Evolutionary conservation across 2,113 vertebrate species (phyloP).

Genomic region (Phoenicopterus ruber): DNA sequence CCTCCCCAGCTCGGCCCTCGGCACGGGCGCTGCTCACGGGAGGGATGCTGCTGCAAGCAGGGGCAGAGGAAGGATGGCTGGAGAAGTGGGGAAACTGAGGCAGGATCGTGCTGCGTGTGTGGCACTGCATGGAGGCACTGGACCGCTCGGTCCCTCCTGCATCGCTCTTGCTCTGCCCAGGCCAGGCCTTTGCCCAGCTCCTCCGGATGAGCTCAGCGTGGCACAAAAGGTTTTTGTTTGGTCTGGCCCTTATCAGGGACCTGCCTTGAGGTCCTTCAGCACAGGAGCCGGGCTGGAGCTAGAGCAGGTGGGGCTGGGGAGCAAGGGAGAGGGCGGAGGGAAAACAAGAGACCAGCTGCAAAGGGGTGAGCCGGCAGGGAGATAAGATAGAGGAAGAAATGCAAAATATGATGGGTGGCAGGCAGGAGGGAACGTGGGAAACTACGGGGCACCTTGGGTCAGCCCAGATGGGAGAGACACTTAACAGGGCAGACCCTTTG

Average conservation of each 20-base stretch:
- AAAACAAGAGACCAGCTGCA: constrained; percentile 64
- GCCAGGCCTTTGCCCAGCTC: background rate
- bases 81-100: background rate
- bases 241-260: constrained; percentile 61
- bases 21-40: rapidly evolving
- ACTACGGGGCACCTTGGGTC: background rate
- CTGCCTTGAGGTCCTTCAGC: constrained; percentile 25
- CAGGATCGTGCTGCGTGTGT: rapidly evolving
- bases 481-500: background rate
- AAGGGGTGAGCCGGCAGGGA: background rate
- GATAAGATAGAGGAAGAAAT: constrained; percentile 67
- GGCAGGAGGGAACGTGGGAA: constrained; percentile 16
- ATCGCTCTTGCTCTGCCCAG: background rate
- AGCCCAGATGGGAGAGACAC: background rate
- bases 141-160: background rate
- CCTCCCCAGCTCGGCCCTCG: background rate
- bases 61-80: background rate
- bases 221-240: constrained; percentile 65
- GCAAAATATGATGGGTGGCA: constrained; percentile 47
- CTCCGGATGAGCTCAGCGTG: background rate
- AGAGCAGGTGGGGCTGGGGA: constrained; percentile 42
- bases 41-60: background rate
- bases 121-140: background rate
- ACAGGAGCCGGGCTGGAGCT: background rate
- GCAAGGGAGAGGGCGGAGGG: background rate